Evolutionary conservation across 1,140 invertebrate species (phyloP).

Genomic region (Caerostris extrusa): DNA sequence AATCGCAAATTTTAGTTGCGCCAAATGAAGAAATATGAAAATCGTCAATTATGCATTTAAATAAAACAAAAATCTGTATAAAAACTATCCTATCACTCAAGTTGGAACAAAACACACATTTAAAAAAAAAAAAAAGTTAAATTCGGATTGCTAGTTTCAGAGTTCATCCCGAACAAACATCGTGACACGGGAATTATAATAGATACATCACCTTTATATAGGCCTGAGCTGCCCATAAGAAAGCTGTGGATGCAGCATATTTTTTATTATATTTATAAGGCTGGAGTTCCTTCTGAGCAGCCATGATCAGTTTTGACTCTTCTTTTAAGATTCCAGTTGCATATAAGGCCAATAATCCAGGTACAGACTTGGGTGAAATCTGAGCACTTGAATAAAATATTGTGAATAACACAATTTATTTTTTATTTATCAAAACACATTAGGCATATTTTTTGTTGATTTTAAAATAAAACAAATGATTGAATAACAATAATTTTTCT

Average conservation of each 20-base stretch:
- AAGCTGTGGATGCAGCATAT: conserved; percentile 54
- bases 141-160: too few relatives aligned
- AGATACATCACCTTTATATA: conserved; percentile 81
- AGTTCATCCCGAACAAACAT: too few relatives aligned
- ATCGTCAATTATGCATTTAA: too few relatives aligned
- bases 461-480: neutral
- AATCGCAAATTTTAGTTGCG: too few relatives aligned
- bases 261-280: conserved; percentile 81
- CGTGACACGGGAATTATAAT: too few relatives aligned
- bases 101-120: too few relatives aligned
- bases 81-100: too few relatives aligned
- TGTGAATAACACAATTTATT: neutral
- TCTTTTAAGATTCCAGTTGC: conserved; percentile 86
- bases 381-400: conserved; percentile 85
- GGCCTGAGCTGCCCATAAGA: conserved; percentile 78
- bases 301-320: conserved; percentile 85
- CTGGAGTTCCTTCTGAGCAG: conserved; percentile 86
- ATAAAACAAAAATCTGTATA: too few relatives aligned
- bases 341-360: conserved; percentile 86
- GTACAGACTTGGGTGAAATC: conserved; percentile 85
- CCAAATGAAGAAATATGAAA: too few relatives aligned
- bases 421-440: neutral
- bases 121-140: too few relatives aligned
- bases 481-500: neutral
- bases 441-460: neutral